These are phyloP conservation scores for Eubucco bourcierii DNA, from an alignment of 2,113 vertebrate species.

Conservation along the genomic window DNA sequence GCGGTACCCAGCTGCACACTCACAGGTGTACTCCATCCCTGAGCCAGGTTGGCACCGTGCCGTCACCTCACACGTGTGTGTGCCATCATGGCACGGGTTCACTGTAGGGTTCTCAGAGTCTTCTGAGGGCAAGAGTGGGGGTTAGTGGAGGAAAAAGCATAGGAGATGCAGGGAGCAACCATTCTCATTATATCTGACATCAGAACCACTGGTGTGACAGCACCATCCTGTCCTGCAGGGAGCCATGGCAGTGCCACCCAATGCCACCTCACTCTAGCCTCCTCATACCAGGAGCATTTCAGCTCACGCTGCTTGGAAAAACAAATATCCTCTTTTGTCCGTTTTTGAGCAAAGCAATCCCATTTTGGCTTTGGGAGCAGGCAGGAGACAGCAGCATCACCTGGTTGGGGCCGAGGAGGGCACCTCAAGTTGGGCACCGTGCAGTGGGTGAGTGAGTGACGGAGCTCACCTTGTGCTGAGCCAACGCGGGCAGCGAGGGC, in stretches of 20 bases:
- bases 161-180: too few species aligned
- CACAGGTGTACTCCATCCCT: constrained; percentile 80
- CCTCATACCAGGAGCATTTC: too few species aligned
- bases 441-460: rapidly evolving
- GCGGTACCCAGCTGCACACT: constrained; percentile 83
- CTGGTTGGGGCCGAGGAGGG: rapidly evolving
- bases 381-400: neutral
- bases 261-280: too few species aligned
- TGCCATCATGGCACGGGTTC: constrained; percentile 88
- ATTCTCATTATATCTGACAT: too few species aligned
- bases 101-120: neutral
- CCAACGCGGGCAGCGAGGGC: constrained; percentile 90
- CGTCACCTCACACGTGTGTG: constrained; percentile 82
- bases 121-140: neutral
- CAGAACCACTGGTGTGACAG: too few species aligned
- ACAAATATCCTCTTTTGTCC: neutral
- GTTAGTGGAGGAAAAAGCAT: rapidly evolving
- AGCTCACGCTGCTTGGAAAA: neutral
- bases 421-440: neutral
- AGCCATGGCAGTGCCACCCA: too few species aligned
- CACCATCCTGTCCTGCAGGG: too few species aligned
- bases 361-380: rapidly evolving
- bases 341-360: neutral
- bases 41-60: constrained; percentile 83
- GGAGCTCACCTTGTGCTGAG: neutral